Evolutionary conservation across 2,113 vertebrate genomes (phyloP).

Genomic region (Dipodomys spectabilis): DNA sequence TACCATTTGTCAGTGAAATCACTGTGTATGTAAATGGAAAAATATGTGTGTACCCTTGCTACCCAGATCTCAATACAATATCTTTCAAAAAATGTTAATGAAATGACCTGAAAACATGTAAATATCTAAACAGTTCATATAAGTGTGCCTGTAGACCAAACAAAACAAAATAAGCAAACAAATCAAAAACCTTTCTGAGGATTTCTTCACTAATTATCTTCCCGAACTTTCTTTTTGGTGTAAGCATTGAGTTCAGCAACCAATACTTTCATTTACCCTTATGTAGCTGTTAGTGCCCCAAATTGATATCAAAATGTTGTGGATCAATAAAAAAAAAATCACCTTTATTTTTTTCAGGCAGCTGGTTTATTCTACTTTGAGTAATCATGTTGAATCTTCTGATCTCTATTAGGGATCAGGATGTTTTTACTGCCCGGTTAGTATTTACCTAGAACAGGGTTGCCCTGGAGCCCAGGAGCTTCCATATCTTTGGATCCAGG

Average conservation of each 20-base stretch:
- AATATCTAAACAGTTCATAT: slow-evolving; percentile 56
- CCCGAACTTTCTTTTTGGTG: not conserved
- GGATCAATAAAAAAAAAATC: slow-evolving; percentile 4
- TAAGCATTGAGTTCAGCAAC: slow-evolving; percentile 11
- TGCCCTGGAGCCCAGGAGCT: not conserved
- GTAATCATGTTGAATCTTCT: not conserved
- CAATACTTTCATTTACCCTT: not conserved
- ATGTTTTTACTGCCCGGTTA: not conserved
- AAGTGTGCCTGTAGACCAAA: slow-evolving; percentile 36
- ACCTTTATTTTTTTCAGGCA: slow-evolving; percentile 29
- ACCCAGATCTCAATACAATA: slow-evolving; percentile 30
- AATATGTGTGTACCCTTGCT: slow-evolving; percentile 66
- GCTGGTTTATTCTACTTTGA: slow-evolving; percentile 19
- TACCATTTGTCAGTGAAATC: slow-evolving; percentile 76
- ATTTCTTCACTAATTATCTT: not conserved
- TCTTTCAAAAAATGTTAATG: slow-evolving; percentile 50
- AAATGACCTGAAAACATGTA: slow-evolving; percentile 56
- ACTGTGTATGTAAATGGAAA: slow-evolving; percentile 71
- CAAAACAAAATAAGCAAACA: slow-evolving; percentile 29
- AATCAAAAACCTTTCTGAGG: not conserved
- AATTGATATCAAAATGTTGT: not conserved
- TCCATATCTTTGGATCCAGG: not conserved
- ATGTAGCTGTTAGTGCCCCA: not conserved
- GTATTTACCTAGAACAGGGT: not conserved
- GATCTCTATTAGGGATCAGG: not conserved